Conservation (phyloP, 92 coral and sea anemone genomes). For the Phenganax subtilis region DNA sequence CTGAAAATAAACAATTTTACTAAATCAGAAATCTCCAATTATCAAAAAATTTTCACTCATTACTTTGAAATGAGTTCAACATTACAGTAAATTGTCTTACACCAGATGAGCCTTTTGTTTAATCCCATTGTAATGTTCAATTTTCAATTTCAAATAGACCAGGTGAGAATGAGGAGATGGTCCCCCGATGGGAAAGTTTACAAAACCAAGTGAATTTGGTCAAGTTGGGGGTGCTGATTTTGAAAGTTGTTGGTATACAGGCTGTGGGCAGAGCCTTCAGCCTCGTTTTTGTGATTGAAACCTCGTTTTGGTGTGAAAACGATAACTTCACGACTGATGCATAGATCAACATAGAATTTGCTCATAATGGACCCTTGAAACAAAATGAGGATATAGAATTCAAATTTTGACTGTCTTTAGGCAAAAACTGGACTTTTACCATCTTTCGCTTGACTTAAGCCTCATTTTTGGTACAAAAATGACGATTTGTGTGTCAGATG, state of each 20-base stretch:
- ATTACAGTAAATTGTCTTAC: neutral
- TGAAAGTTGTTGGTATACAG: conserved; percentile 28
- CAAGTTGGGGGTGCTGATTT: conserved; percentile 28
- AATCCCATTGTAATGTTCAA: neutral
- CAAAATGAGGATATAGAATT: neutral
- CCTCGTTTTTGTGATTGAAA: conserved; percentile 17
- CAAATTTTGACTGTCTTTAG: neutral
- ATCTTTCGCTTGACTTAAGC: no score
- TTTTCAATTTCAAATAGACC: neutral
- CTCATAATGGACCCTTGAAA: neutral
- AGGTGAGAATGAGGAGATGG: conserved; percentile 15
- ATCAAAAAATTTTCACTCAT: neutral
- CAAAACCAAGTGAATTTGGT: conserved; percentile 20
- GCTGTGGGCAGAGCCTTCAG: conserved; percentile 32
- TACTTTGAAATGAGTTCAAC: neutral
- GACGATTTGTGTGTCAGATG: no score
- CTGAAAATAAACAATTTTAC: no score
- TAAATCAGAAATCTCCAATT: no score
- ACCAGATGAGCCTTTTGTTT: no score
- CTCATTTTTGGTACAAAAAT: no score
- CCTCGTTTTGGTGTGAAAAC: conserved; percentile 9
- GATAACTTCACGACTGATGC: neutral
- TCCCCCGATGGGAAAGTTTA: conserved; percentile 12
- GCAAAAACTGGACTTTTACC: no score
- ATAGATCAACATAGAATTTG: neutral